phyloP scores from a whole-genome alignment of 2,113 vertebrate species.

The Prionailurus bengalensis region DNA sequence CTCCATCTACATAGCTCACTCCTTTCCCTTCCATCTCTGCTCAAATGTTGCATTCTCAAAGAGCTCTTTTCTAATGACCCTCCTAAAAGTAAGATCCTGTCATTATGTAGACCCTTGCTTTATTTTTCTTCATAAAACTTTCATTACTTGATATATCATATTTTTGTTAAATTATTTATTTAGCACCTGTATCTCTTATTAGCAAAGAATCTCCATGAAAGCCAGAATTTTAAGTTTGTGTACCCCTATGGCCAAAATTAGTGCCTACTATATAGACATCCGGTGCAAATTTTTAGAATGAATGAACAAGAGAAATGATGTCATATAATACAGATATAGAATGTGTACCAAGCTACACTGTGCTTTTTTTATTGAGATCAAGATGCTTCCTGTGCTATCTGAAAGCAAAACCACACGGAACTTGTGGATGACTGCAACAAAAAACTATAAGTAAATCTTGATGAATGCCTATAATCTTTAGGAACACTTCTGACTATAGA shows the following conservation, averaged over 20 bases:
- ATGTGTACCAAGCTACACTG: not conserved
- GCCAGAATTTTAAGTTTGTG: not conserved
- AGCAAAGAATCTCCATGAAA: not conserved
- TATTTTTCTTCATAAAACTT: not conserved
- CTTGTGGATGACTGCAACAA: not conserved
- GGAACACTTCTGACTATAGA: not conserved
- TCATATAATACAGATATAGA: not conserved
- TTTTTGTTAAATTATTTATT: not conserved
- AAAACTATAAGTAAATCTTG: conserved; percentile 13
- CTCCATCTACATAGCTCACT: not conserved
- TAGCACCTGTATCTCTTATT: not conserved
- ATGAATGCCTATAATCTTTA: not conserved
- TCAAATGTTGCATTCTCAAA: not conserved
- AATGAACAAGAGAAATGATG: not conserved
- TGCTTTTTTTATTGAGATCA: not conserved
- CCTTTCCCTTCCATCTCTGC: not conserved
- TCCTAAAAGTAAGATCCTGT: not conserved
- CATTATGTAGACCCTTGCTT: not conserved
- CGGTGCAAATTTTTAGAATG: not conserved
- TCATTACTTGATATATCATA: not conserved
- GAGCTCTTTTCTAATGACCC: not conserved
- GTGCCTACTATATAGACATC: not conserved
- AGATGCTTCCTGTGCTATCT: not conserved
- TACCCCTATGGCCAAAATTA: not conserved
- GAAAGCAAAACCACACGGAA: not conserved